Evolutionary conservation across 1,140 invertebrate genomes (phyloP).

Genomic region (Conus betulinus): DNA sequence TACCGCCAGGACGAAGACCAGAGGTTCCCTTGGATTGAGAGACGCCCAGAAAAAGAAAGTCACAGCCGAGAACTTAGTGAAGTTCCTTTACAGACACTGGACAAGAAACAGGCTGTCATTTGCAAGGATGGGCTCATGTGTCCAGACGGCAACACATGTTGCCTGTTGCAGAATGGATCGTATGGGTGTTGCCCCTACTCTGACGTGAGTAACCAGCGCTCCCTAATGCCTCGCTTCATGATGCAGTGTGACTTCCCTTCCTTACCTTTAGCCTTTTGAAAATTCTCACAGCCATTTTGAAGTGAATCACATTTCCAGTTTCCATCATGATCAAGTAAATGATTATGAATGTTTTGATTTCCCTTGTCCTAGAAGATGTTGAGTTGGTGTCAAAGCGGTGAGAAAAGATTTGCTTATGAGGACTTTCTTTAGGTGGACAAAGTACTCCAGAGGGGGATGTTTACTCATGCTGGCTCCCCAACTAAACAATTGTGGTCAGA

Average conservation of each 20-base stretch:
- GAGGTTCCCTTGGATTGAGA: conserved; percentile 21
- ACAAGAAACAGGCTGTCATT: conserved; percentile 72
- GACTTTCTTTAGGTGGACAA: too few species aligned
- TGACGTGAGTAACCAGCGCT: conserved; percentile 26
- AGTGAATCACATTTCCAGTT: too few species aligned
- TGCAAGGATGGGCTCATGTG: conserved; percentile 62
- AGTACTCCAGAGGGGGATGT: too few species aligned
- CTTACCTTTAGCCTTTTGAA: not conserved
- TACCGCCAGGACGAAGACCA: conserved; percentile 15
- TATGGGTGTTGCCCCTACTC: conserved; percentile 75
- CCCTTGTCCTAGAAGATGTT: too few species aligned
- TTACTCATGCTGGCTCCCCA: too few species aligned
- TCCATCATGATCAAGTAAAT: too few species aligned
- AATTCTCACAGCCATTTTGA: not conserved
- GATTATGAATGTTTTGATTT: too few species aligned
- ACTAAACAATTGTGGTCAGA: too few species aligned
- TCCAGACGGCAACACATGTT: conserved; percentile 74
- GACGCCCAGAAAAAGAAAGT: conserved; percentile 47
- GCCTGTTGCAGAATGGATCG: conserved; percentile 63
- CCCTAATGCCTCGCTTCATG: not conserved
- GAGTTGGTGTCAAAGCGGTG: too few species aligned
- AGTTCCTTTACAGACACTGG: conserved; percentile 67
- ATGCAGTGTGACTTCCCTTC: not conserved
- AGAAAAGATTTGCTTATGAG: too few species aligned
- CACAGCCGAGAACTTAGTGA: conserved; percentile 68